Conservation (phyloP, 2,888 invertebrate species). For the Brachylomia viminalis region DNA sequence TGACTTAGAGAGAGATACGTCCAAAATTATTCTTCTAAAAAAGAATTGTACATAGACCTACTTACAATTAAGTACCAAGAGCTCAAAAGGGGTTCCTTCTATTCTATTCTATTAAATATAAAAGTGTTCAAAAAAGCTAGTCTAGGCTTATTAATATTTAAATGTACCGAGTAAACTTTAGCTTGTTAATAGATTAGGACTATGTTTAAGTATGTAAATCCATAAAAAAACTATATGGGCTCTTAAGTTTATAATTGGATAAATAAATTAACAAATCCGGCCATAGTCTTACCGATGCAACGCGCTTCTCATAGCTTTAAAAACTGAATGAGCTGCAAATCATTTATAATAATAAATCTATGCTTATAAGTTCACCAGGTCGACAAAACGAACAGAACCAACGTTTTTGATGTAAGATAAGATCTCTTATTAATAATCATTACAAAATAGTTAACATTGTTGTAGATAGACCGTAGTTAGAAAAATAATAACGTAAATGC, state of each 20-base stretch:
- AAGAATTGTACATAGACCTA: no score
- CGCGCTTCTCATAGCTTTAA: constrained; percentile 30
- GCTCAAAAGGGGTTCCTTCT: background rate
- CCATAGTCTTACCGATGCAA: constrained; percentile 31
- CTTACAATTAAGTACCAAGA: no score
- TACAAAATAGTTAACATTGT: constrained; percentile 60
- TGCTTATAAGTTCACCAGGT: constrained; percentile 86
- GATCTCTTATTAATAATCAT: constrained; percentile 68
- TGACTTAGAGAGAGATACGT: no score
- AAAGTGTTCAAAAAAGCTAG: constrained; percentile 30
- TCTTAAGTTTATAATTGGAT: no score
- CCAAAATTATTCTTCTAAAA: no score
- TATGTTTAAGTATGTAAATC: background rate
- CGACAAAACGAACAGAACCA: constrained; percentile 88
- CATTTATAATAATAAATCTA: constrained; percentile 67
- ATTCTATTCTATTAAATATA: background rate
- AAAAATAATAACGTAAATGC: constrained; percentile 77
- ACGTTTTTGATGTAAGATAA: constrained; percentile 81
- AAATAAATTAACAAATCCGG: no score
- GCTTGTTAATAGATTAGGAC: no score
- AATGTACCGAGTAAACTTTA: no score
- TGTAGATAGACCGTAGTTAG: constrained; percentile 70
- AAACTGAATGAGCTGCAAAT: constrained; percentile 55
- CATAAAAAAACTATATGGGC: no score
- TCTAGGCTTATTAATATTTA: background rate